Percentiles rank a stretch among this genome's conserved stretches.
phyloP scores from a whole-genome alignment of 1,140 invertebrate genomes.

The Drosophila arizonae region DNA sequence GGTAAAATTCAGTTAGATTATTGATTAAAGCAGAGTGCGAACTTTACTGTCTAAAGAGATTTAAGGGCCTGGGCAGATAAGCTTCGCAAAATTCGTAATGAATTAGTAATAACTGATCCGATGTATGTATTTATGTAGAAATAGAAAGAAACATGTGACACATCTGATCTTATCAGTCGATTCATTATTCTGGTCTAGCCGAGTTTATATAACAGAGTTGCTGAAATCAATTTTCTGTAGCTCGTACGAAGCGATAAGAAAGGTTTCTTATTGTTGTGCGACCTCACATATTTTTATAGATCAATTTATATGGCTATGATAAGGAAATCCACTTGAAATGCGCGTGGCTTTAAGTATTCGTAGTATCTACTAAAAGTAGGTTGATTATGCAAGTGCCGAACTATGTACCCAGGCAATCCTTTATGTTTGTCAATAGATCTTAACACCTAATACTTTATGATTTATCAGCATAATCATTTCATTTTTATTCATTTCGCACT shows the following conservation, averaged over 20 bases:
- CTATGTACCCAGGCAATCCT: not conserved
- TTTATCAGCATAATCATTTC: not conserved
- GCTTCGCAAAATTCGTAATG: not conserved
- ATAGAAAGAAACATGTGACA: conserved; percentile 49
- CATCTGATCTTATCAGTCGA: conserved; percentile 35
- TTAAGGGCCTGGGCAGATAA: not conserved
- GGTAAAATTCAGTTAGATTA: not conserved
- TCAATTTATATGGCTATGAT: conserved; percentile 48
- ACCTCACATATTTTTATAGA: conserved; percentile 43
- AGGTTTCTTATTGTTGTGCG: conserved; percentile 5
- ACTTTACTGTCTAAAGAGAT: not conserved
- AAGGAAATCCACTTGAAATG: conserved; percentile 31
- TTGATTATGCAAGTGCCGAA: conserved; percentile 32
- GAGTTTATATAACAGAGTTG: conserved; percentile 46
- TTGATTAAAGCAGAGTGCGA: not conserved
- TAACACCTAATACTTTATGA: conserved; percentile 13
- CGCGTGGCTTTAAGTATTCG: conserved; percentile 27
- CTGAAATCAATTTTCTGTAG: conserved; percentile 49
- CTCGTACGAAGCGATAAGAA: conserved; percentile 46
- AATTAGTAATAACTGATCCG: not conserved
- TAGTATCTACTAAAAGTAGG: conserved; percentile 7
- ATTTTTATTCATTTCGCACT: conserved; percentile 22
- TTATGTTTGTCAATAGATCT: conserved; percentile 10
- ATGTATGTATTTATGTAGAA: too few species aligned
- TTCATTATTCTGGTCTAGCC: conserved; percentile 33